Evolutionary conservation across 2,888 invertebrate species (phyloP).

Genomic region (Microchrysa polita): DNA sequence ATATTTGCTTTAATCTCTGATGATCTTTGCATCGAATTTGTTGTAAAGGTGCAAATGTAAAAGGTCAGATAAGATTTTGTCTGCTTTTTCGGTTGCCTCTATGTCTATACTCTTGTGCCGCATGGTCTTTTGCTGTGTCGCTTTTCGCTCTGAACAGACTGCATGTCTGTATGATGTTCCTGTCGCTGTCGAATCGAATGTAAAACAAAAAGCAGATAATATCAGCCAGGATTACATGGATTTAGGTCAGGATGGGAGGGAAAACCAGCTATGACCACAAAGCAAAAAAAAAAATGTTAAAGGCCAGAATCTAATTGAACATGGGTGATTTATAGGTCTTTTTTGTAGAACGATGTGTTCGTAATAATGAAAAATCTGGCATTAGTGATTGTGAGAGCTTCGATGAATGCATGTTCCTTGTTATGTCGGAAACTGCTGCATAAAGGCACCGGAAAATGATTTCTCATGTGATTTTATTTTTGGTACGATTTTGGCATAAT

Average conservation of each 20-base stretch:
- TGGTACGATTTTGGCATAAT: too few relatives aligned
- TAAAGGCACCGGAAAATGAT: too few relatives aligned
- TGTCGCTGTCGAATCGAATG: conserved; percentile 14
- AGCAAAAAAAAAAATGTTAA: conserved; percentile 20
- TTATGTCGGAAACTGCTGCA: too few relatives aligned
- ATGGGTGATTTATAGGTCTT: conserved; percentile 16
- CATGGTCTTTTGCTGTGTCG: too few relatives aligned
- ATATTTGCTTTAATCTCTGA: conserved; percentile 45
- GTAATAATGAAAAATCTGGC: neutral
- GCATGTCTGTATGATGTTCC: neutral
- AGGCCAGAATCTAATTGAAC: neutral
- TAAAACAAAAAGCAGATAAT: conserved; percentile 28
- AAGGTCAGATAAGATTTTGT: conserved; percentile 42
- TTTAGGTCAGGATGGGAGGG: neutral
- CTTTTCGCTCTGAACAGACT: neutral
- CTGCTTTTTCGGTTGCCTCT: conserved; percentile 8
- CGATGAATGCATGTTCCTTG: too few relatives aligned
- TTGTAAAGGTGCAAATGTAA: conserved; percentile 42
- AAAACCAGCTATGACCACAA: conserved; percentile 25
- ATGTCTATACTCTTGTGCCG: neutral
- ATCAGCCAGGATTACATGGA: conserved; percentile 34
- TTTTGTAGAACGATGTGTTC: neutral
- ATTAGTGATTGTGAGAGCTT: too few relatives aligned
- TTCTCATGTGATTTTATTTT: too few relatives aligned
- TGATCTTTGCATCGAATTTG: conserved; percentile 39